Conservation (phyloP, 2,888 invertebrate genomes). For the Plemyria rubiginata region DNA sequence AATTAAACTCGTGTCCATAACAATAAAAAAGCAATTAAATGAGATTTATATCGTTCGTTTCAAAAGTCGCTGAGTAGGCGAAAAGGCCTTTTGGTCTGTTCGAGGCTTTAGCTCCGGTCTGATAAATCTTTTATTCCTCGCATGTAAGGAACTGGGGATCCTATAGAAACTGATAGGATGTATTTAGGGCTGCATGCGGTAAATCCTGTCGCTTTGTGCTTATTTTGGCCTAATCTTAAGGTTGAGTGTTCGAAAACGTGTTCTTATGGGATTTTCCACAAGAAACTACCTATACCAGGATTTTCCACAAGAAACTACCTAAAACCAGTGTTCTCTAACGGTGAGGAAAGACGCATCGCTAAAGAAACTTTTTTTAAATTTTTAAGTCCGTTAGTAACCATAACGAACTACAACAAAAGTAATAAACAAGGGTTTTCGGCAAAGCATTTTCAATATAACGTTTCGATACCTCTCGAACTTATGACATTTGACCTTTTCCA, state of each 20-base stretch:
- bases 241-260: no score
- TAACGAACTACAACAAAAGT: no score
- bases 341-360: no score
- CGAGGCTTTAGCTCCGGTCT: constrained; percentile 30
- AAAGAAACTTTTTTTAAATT: no score
- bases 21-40: constrained; percentile 24
- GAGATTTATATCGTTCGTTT: constrained; percentile 15
- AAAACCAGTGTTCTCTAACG: no score
- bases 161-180: constrained; percentile 37
- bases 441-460: constrained; percentile 13
- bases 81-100: constrained; percentile 16
- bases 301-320: no score
- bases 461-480: constrained; percentile 7
- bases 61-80: constrained; percentile 28
- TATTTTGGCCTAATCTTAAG: constrained; percentile 10
- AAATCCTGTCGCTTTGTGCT: constrained; percentile 23
- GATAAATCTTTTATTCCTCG: constrained; percentile 38
- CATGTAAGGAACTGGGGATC: constrained; percentile 35
- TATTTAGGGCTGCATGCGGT: constrained; percentile 21
- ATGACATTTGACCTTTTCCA: constrained; percentile 23
- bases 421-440: not conserved
- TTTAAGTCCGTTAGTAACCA: no score
- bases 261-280: no score
- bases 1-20: constrained; percentile 16
- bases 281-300: no score